Percentiles rank a stretch among this genome's conserved stretches.
Conservation (phyloP, 2,797 vertebrate genomes). For the Anguilla megastoma region DNA sequence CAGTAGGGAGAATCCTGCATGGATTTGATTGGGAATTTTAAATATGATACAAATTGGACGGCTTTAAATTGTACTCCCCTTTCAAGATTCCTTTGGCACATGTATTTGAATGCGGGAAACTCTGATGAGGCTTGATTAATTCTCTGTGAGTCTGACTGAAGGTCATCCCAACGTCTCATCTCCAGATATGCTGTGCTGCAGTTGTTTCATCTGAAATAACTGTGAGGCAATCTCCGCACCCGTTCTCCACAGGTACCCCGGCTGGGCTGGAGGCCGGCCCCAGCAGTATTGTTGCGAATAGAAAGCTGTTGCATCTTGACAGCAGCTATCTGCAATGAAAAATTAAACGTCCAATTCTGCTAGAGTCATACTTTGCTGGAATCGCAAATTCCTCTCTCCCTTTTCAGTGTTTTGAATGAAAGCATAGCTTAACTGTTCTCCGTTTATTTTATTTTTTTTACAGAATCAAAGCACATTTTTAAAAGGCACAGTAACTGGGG, state of each 20-base stretch:
- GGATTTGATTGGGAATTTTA: neutral
- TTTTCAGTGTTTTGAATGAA: neutral
- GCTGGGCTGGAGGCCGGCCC: neutral
- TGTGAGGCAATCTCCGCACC: neutral
- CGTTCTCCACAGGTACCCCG: neutral
- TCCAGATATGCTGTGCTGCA: neutral
- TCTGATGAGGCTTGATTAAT: neutral
- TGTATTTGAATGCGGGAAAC: neutral
- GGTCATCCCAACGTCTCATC: neutral
- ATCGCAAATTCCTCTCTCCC: neutral
- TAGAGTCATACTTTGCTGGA: neutral
- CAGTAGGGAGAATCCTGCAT: neutral
- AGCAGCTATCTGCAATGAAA: neutral
- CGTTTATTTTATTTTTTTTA: neutral
- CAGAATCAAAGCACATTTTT: neutral
- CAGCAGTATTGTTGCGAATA: neutral
- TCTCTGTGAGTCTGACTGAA: neutral
- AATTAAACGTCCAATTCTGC: neutral
- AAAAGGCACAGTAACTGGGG: neutral
- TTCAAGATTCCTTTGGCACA: neutral
- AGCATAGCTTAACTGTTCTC: neutral
- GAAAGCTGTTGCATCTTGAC: neutral
- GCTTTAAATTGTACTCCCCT: neutral
- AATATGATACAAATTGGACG: neutral
- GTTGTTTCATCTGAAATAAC: neutral